phyloP scores from a whole-genome alignment of 2,113 vertebrate species.

The Scytalopus superciliaris region DNA sequence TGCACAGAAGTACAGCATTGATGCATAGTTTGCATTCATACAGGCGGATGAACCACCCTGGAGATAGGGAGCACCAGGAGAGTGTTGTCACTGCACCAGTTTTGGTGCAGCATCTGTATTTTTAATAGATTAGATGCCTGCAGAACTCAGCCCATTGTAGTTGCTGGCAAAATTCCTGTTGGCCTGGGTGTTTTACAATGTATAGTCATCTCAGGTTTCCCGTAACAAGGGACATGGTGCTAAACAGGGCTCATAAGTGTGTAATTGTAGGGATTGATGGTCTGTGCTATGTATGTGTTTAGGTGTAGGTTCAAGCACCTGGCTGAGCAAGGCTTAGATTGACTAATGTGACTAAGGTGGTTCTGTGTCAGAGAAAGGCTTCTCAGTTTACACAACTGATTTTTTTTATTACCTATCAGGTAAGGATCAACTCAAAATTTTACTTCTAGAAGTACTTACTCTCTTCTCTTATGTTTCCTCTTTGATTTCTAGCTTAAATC shows the following conservation, averaged over 20 bases:
- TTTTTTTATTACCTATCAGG: background rate
- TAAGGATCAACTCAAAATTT: background rate
- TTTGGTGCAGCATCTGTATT: background rate
- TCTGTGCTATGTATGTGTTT: background rate
- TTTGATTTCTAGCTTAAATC: background rate
- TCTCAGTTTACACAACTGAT: background rate
- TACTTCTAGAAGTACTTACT: background rate
- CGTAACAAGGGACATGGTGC: background rate
- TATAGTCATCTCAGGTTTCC: background rate
- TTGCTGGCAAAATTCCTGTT: background rate
- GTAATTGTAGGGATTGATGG: background rate
- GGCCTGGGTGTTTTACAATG: background rate
- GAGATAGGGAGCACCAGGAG: background rate
- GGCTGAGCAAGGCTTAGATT: background rate
- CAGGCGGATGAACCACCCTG: accelerated
- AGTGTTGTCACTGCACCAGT: accelerated
- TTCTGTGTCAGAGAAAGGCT: background rate
- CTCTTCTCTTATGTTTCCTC: background rate
- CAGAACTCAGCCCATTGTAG: background rate
- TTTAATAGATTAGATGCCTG: background rate
- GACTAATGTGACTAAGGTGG: background rate
- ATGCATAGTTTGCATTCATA: accelerated
- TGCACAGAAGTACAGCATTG: background rate
- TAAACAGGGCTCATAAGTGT: background rate
- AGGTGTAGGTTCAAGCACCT: background rate